Base-by-base conservation (phyloP, 2,797 vertebrate genomes). In the Cirrhinus mrigala region DNA sequence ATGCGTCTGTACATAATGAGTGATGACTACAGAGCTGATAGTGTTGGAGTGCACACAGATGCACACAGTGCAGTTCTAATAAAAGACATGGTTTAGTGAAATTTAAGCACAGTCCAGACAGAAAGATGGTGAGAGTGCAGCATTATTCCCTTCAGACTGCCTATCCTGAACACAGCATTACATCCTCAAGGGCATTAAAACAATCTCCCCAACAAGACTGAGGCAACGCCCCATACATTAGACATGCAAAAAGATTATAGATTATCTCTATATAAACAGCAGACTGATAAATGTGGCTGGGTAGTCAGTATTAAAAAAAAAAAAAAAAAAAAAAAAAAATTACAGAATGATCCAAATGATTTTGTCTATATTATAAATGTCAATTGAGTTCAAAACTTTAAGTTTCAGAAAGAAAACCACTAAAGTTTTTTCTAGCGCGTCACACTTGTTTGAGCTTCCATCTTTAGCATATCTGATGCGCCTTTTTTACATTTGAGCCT, bases 1-100 rank as follows among this genome's bases (percentile, higher is more conserved):
- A 27, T 64, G 48, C 5, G 5, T 79, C 44, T 46, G 10, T 50
- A 48, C 16, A 64, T 29, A 79, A 18, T 22, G 10, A 79, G 44
- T 15, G 58, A 46, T n/a, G 44, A n/a, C 44, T 79, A 62, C 44
- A 79, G 60, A 46, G 40, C 33, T 48, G 68, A 70, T 10, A 56
- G 68, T 82, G 81, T 82, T 70, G 50, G 15, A 56, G 81, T 4
- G 68, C 56, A 46, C 54, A 73, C 44, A 70, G 62, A 54, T 50
- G 27, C 54, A 37, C 54, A 48, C 37, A 71, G 79, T 81, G 46
- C 18, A 3, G 14, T 18, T 69, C 12, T 60, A 77, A 77, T 58
- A 60, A 58, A 62, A 60, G 54, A 75, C 33, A 48, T 56, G 14
- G 52, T 69, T 68, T 37, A 54, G 16, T 56, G 20, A 69, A n/a